A percentile compares a stretch with the other conserved stretches of the same genome.
These are phyloP conservation scores for Steinernema feltiae DNA, from an alignment of 1,140 invertebrate species.

Conservation along the genomic window DNA sequence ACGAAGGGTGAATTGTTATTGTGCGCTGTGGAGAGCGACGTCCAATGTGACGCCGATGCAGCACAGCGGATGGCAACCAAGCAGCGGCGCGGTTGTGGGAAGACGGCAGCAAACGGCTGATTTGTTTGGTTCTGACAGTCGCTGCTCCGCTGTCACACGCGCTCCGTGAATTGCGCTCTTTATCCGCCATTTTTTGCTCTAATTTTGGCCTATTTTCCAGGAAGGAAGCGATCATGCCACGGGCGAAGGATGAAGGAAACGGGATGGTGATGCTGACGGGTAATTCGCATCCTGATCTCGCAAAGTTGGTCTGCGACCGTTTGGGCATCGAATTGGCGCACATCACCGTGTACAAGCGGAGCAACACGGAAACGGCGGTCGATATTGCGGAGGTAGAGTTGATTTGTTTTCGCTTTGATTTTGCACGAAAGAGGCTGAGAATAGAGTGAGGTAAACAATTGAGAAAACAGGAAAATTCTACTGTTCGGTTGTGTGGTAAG, in stretches of 20 bases:
- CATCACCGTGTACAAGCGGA: conserved; percentile 54
- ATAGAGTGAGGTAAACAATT: no score
- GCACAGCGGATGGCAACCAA: no score
- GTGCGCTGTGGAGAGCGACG: no score
- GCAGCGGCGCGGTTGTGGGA: no score
- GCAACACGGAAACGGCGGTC: conserved; percentile 30
- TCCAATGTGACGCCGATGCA: no score
- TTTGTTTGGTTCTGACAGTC: neutral
- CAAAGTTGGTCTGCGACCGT: conserved; percentile 42
- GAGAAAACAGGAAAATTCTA: neutral
- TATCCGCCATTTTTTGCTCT: neutral
- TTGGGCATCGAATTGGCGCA: conserved; percentile 51
- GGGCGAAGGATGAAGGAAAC: conserved; percentile 44
- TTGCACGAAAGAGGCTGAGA: no score
- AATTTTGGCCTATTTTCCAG: neutral
- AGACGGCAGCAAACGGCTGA: no score
- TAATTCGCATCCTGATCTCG: conserved; percentile 52
- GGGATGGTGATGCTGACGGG: conserved; percentile 53
- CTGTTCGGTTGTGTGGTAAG: no score
- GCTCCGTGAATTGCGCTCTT: neutral
- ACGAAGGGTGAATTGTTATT: no score
- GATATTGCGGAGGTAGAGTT: neutral
- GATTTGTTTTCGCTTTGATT: neutral
- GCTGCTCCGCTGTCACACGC: neutral
- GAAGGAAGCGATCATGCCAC: neutral